Base-by-base conservation (phyloP, 2,797 vertebrate species). In the Pelodytes ibericus region DNA sequence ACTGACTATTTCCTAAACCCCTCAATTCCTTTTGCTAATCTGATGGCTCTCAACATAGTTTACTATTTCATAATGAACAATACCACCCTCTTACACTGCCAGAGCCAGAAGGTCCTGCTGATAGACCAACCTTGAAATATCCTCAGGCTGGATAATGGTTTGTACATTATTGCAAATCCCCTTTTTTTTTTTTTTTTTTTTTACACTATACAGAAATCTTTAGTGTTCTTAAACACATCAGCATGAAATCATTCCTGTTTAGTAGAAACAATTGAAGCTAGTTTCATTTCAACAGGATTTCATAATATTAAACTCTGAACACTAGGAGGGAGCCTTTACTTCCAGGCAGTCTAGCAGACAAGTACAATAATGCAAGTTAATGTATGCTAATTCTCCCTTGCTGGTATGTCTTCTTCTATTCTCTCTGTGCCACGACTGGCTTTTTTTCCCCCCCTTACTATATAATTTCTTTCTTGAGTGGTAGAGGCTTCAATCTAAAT, bases 341-440 rank as follows among this genome's bases (percentile, higher is more conserved):
- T 26, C 18, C 25, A 41, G 25, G 2, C 44, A 6, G 29, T 72
- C 69, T 60, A 30, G 3, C 39, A 18, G 47, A 71, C 59, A 64
- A 30, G 18, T 51, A 3, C 24, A 20, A 65, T 69, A 61, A 70
- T 68, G 18, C 53, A 29, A 68, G 69, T 24, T 77, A 71, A 77
- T 77, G 15, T 71, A 77, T 77, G 68, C 75, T 77, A 77, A 77
- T 71, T 71, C 51, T 61, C 30, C 18, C 69, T 29, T 13, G 18
- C 51, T 39, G 33, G 44, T 53, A 26, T 57, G 33, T 58, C 57
- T 36, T 49, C n/a, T 33, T 59, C 44, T 53, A 24, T 47, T 36
- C 27, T 22, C 47, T 44, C 62, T 29, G n/a, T 49, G 22, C 44
- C 20, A 1, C 20, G 27, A 47, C 18, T 25, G 51, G 47, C 3